Percentiles rank a stretch among this genome's conserved stretches.
phyloP scores from a whole-genome alignment of 2,888 invertebrate species.

The Portevinia maculata region DNA sequence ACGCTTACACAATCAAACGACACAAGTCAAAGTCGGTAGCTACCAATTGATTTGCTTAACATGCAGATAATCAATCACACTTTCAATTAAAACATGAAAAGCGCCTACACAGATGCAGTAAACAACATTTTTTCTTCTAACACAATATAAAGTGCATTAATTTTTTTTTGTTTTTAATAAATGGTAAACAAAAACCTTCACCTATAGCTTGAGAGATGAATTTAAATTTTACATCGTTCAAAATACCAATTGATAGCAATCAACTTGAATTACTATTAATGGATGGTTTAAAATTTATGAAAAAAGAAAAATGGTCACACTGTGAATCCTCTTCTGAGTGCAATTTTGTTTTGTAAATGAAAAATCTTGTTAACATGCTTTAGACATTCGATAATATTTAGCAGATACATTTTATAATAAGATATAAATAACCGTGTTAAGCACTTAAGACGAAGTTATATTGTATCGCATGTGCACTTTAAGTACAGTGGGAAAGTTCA shows the following conservation, averaged over 20 bases:
- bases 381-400: conserved; percentile 18
- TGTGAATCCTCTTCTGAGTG: conserved; percentile 30
- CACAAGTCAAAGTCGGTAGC: conserved; percentile 13
- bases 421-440: conserved; percentile 7
- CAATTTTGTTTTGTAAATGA: neutral
- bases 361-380: neutral
- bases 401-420: neutral
- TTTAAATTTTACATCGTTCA: conserved; percentile 56
- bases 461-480: neutral
- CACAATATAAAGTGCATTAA: conserved; percentile 43
- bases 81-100: conserved; percentile 52
- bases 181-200: conserved; percentile 33
- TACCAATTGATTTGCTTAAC: conserved; percentile 15
- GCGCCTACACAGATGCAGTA: conserved; percentile 4
- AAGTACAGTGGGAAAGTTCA: conserved; percentile 3
- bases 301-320: conserved; percentile 25
- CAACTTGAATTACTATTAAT: conserved; percentile 59
- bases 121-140: conserved; percentile 18
- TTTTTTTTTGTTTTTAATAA: conserved; percentile 7
- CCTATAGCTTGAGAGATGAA: conserved; percentile 44
- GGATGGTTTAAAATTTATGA: conserved; percentile 3
- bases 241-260: conserved; percentile 67
- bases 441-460: neutral
- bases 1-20: conserved; percentile 26
- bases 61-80: conserved; percentile 48